These are phyloP conservation scores for Girardinichthys multiradiatus DNA, from an alignment of 2,113 vertebrate genomes.

Conservation along the genomic window DNA sequence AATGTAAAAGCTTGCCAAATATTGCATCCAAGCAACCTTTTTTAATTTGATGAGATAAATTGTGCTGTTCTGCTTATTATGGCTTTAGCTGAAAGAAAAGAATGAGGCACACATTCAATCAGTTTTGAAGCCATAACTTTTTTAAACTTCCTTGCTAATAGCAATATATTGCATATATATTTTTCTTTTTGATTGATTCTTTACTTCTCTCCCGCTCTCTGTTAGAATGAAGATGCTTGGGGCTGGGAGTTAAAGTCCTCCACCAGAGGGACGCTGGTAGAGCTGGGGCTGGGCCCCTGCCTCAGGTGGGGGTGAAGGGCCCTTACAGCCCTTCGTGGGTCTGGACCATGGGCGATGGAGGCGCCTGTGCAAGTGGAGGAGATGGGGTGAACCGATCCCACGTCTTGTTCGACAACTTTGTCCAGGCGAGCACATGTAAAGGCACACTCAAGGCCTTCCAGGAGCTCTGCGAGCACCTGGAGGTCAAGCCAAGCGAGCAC, in stretches of 20 bases:
- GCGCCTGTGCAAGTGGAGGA: conserved; percentile 57
- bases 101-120: no score
- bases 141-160: background rate
- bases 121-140: no score
- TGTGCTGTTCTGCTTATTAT: no score
- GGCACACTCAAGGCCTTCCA: conserved; percentile 97
- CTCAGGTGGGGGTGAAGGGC: conserved; percentile 54
- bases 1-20: no score
- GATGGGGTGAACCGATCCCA: conserved; percentile 87
- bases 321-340: conserved; percentile 51
- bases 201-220: conserved; percentile 4
- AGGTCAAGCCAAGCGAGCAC: conserved; percentile 91
- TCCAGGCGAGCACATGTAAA: conserved; percentile 95
- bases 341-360: conserved; percentile 81
- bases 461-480: conserved; percentile 93
- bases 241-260: conserved; percentile 63
- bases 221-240: conserved; percentile 72
- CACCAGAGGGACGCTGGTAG: conserved; percentile 45
- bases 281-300: conserved; percentile 66
- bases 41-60: no score
- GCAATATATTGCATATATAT: background rate
- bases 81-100: no score
- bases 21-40: no score
- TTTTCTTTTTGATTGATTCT: background rate
- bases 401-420: conserved; percentile 92